phyloP scores from a whole-genome alignment of 1,140 invertebrate species.

The Babylonia areolata region DNA sequence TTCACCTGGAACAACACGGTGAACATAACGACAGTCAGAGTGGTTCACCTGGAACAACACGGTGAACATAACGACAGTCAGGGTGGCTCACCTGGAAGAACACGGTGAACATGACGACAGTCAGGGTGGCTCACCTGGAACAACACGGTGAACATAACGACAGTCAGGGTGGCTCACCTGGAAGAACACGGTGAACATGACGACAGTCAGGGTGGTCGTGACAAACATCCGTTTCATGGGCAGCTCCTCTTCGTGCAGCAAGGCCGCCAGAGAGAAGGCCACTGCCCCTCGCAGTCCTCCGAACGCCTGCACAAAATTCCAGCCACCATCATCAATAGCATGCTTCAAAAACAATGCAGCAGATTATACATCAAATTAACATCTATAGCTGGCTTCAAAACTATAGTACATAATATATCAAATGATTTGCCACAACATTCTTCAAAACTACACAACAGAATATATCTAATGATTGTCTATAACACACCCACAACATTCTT shows the following conservation, averaged over 20 bases:
- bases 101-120: no score
- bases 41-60: no score
- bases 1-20: no score
- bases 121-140: no score
- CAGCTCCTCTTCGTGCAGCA: slow-evolving; percentile 84
- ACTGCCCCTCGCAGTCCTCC: slow-evolving; percentile 97
- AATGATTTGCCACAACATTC: neutral
- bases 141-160: no score
- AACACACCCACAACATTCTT: no score
- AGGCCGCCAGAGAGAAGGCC: slow-evolving; percentile 95
- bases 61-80: no score
- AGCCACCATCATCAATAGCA: neutral
- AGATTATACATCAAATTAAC: no score
- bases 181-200: slow-evolving; percentile 71
- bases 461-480: no score
- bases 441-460: neutral
- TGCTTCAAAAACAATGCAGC: neutral
- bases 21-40: no score
- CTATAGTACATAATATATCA: neutral
- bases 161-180: slow-evolving; percentile 67
- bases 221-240: slow-evolving; percentile 87
- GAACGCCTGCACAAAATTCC: slow-evolving; percentile 85
- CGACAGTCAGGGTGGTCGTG: slow-evolving; percentile 97
- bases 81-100: no score
- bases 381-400: neutral